Conservation (phyloP, 2,888 invertebrate genomes). For the Watsonalla binaria region DNA sequence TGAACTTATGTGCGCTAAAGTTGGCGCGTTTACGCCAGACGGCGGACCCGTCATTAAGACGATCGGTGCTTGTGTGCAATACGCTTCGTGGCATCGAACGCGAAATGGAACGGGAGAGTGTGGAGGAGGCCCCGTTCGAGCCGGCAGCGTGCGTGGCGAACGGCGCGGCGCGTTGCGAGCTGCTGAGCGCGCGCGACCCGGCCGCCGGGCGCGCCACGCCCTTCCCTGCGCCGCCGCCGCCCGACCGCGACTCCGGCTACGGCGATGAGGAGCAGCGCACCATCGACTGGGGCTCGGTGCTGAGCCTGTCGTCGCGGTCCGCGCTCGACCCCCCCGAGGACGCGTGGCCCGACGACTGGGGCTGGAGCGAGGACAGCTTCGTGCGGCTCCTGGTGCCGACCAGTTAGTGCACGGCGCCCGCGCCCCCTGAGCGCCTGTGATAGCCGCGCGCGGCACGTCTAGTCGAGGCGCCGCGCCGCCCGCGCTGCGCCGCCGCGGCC, state of each 20-base stretch:
- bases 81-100: conserved; percentile 92
- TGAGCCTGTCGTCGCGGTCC: conserved; percentile 91
- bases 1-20: conserved; percentile 95
- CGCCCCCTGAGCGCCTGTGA: conserved; percentile 73
- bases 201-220: conserved; percentile 83
- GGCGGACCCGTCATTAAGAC: conserved; percentile 91
- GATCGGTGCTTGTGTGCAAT: conserved; percentile 96
- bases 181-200: conserved; percentile 67
- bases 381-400: conserved; percentile 85
- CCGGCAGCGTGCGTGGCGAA: conserved; percentile 58
- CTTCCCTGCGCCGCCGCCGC: conserved; percentile 77
- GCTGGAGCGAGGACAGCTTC: conserved; percentile 83
- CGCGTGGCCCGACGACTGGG: conserved; percentile 82
- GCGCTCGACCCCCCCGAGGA: conserved; percentile 91
- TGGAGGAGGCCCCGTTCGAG: conserved; percentile 76
- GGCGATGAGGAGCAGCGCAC: conserved; percentile 88
- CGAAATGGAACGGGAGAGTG: conserved; percentile 88
- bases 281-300: conserved; percentile 95
- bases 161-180: conserved; percentile 80
- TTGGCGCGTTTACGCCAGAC: conserved; percentile 91
- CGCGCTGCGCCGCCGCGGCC: conserved; percentile 30
- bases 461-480: conserved; percentile 53
- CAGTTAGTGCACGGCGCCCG: conserved; percentile 79
- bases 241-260: conserved; percentile 86
- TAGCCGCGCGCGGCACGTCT: conserved; percentile 52